Conservation (phyloP, 2,113 vertebrate species). For the Ascaphus truei region DNA sequence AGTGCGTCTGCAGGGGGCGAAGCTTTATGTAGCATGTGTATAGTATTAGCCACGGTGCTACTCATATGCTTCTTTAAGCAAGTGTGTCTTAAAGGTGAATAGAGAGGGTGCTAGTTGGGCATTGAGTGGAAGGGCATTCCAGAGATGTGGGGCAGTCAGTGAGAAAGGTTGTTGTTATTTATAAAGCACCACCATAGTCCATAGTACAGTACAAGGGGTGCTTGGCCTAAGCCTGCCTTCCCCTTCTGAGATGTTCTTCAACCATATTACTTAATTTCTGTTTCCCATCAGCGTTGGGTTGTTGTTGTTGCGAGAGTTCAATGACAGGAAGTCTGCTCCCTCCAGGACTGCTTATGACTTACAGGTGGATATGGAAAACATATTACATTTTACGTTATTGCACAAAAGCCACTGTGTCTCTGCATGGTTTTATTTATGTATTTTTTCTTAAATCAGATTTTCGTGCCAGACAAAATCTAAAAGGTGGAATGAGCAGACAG, state of each 20-base stretch:
- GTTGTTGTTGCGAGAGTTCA: neutral
- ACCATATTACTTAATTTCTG: neutral
- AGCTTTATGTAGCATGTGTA: too few relatives aligned
- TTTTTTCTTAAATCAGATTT: neutral
- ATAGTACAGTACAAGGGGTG: neutral
- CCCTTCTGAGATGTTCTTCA: too few relatives aligned
- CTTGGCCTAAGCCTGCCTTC: too few relatives aligned
- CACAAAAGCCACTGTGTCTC: neutral
- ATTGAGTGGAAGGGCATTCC: too few relatives aligned
- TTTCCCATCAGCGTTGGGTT: constrained; percentile 8
- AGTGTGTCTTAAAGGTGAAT: too few relatives aligned
- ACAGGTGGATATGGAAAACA: constrained; percentile 11
- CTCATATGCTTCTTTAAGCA: too few relatives aligned
- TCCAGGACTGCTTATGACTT: neutral
- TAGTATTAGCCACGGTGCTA: too few relatives aligned
- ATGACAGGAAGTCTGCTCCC: constrained; percentile 2
- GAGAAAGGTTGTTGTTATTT: too few relatives aligned
- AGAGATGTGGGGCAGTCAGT: too few relatives aligned
- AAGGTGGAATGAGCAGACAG: constrained; percentile 1
- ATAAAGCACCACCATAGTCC: too few relatives aligned
- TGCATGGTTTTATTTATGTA: neutral
- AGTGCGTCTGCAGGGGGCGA: too few relatives aligned
- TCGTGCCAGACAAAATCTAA: constrained; percentile 16
- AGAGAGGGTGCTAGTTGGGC: too few relatives aligned
- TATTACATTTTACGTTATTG: neutral